phyloP scores from a whole-genome alignment of 2,113 vertebrate species.

The Orcinus orca region DNA sequence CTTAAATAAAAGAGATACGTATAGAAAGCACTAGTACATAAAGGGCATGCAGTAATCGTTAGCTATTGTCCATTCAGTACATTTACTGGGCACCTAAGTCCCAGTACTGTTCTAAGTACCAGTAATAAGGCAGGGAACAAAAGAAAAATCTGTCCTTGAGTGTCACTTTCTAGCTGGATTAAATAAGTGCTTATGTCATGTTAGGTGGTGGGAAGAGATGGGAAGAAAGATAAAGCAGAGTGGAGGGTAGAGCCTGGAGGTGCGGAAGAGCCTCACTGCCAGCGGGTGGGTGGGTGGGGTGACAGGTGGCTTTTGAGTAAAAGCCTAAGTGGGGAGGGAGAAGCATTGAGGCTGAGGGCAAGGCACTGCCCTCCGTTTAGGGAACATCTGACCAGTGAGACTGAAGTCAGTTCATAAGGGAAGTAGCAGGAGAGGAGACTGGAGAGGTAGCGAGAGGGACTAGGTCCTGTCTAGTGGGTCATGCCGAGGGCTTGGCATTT shows the following conservation, averaged over 20 bases:
- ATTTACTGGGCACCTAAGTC: background rate
- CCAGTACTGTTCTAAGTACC: background rate
- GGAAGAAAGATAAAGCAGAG: background rate
- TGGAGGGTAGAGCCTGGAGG: background rate
- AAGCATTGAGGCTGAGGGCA: background rate
- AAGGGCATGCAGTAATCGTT: background rate
- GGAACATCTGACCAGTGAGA: background rate
- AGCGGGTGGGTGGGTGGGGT: rapidly evolving
- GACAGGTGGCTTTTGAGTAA: background rate
- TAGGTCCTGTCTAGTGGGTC: background rate
- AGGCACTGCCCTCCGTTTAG: background rate
- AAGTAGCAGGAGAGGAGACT: background rate
- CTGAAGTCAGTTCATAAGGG: background rate
- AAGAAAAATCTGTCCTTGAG: background rate
- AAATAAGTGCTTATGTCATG: background rate
- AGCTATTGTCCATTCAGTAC: background rate
- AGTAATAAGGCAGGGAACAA: background rate
- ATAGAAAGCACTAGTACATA: background rate
- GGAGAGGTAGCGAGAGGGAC: background rate
- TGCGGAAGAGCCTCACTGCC: background rate
- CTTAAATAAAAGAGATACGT: background rate
- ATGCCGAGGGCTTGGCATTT: background rate
- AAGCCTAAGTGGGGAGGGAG: background rate
- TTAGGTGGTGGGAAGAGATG: background rate
- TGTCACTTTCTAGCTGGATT: background rate